Conservation (phyloP, 2,113 vertebrate species). For the Bujurquina vittata region DNA sequence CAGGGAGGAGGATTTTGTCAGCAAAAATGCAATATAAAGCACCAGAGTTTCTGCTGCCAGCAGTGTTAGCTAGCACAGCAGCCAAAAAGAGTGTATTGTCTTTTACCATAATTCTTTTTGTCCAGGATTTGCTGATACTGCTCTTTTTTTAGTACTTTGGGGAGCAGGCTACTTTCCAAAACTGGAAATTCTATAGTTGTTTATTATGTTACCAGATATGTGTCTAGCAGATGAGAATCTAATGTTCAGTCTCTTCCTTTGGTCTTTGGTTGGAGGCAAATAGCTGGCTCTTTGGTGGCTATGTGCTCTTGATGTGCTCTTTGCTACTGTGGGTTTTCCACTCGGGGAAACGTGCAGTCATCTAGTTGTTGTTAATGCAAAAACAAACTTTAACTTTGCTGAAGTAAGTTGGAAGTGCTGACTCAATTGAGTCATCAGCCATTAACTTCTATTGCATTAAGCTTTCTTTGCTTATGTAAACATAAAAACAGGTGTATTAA, state of each 20-base stretch:
- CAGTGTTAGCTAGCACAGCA: neutral
- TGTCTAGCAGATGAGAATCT: neutral
- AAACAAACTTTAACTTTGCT: neutral
- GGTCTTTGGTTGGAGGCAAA: neutral
- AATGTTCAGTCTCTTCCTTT: neutral
- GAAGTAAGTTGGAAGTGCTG: conserved; percentile 6
- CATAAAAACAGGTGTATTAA: neutral
- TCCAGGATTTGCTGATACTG: neutral
- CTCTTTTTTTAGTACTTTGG: neutral
- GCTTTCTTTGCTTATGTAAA: neutral
- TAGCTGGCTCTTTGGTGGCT: neutral
- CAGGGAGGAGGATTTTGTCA: conserved; percentile 4
- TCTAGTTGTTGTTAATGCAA: neutral
- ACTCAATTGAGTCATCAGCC: neutral
- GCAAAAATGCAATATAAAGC: neutral
- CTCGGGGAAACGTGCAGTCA: neutral
- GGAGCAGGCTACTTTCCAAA: neutral
- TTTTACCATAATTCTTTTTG: neutral
- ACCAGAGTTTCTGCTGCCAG: neutral
- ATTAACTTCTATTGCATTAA: neutral
- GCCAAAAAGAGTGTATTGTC: neutral
- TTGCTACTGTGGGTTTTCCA: neutral
- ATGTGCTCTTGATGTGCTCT: neutral
- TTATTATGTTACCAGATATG: neutral
- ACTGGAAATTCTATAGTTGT: neutral